Percentiles rank a stretch among this genome's conserved stretches.
Conservation (phyloP, 2,888 invertebrate species). For the Drosophila histrio region DNA sequence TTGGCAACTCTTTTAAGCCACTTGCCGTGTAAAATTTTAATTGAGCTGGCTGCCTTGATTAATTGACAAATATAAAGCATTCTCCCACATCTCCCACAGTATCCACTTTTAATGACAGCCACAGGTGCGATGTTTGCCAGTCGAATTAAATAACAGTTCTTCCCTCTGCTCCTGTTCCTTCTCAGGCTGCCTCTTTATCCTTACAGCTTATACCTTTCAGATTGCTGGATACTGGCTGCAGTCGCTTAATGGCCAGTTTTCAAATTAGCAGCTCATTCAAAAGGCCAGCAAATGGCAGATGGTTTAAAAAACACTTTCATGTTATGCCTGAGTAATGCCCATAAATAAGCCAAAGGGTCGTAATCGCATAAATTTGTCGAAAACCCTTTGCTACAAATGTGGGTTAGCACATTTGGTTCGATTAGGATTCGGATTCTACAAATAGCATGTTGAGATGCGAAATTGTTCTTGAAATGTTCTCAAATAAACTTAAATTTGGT, state of each 20-base stretch:
- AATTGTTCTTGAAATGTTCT: conserved; percentile 30
- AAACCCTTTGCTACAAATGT: conserved; percentile 26
- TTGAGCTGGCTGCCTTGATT: conserved; percentile 70
- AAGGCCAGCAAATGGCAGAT: conserved; percentile 43
- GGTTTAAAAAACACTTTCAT: conserved; percentile 68
- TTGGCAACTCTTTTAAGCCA: conserved; percentile 39
- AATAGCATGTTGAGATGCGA: conserved; percentile 48
- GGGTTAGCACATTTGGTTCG: conserved; percentile 30
- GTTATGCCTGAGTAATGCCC: conserved; percentile 64
- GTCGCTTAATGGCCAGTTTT: conserved; percentile 55
- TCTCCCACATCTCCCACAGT: not conserved
- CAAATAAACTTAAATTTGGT: conserved; percentile 24
- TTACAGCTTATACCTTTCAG: not conserved
- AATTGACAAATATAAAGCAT: conserved; percentile 64
- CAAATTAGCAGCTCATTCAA: conserved; percentile 74
- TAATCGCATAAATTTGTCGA: conserved; percentile 59
- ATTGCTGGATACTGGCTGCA: conserved; percentile 4
- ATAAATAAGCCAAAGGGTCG: conserved; percentile 71
- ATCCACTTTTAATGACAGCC: conserved; percentile 58
- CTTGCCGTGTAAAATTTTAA: conserved; percentile 59
- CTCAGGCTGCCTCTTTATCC: not conserved
- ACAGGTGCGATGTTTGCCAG: conserved; percentile 63
- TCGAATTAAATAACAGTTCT: conserved; percentile 37
- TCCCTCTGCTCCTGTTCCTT: not conserved
- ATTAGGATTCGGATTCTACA: conserved; percentile 18